Conservation (phyloP, 2,113 vertebrate genomes). For the Pituophis catenifer region DNA sequence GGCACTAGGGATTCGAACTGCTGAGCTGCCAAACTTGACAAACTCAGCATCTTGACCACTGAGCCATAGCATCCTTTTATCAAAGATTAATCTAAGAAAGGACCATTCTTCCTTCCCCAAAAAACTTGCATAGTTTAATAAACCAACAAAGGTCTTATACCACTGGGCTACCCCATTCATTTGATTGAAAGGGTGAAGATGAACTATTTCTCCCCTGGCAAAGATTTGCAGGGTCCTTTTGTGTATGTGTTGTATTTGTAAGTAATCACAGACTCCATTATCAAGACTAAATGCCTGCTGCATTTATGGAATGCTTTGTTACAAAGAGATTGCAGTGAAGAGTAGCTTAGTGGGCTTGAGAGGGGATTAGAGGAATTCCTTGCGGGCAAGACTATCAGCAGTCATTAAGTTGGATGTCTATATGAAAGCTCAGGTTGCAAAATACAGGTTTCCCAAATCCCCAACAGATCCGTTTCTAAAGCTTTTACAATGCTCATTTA, state of each 20-base stretch:
- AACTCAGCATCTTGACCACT: too few species aligned
- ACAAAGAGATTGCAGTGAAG: neutral
- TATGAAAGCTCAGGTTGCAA: neutral
- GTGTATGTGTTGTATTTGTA: neutral
- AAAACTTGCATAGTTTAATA: neutral
- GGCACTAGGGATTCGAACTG: too few species aligned
- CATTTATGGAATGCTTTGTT: neutral
- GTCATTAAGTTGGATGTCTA: neutral
- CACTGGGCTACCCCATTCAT: neutral
- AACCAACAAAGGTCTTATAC: neutral
- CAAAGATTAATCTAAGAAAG: neutral
- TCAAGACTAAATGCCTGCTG: neutral
- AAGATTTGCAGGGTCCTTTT: neutral
- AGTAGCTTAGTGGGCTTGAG: neutral
- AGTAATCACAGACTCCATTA: neutral
- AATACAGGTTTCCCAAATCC: neutral
- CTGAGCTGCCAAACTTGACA: too few species aligned
- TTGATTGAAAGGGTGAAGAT: neutral
- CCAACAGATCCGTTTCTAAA: neutral
- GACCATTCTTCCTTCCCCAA: neutral
- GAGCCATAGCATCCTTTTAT: neutral
- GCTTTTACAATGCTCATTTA: neutral
- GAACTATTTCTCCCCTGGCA: neutral
- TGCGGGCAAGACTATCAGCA: neutral
- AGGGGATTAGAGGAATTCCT: neutral